Conservation (phyloP, 2,888 invertebrate genomes). For the Erynnis tages region DNA sequence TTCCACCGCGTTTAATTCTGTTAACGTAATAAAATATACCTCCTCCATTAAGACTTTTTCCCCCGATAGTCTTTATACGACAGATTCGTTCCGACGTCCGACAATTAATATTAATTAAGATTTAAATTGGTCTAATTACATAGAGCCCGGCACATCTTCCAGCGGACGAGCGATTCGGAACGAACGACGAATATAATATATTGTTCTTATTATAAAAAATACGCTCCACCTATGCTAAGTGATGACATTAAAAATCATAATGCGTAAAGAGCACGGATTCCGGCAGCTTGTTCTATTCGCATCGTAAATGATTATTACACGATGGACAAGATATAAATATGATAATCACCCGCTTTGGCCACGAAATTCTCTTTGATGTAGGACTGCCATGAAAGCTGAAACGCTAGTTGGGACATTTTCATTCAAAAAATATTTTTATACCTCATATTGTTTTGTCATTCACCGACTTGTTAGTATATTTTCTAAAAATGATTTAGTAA, state of each 20-base stretch:
- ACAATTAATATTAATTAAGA: constrained; percentile 82
- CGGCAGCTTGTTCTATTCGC: constrained; percentile 8
- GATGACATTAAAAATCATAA: constrained; percentile 15
- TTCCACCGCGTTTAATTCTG: constrained; percentile 35
- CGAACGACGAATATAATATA: constrained; percentile 47
- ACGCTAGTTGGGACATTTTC: no score
- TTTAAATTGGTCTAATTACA: constrained; percentile 82
- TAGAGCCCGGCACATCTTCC: constrained; percentile 71
- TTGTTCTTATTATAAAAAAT: constrained; percentile 24
- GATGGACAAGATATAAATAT: constrained; percentile 10
- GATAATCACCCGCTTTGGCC: background rate
- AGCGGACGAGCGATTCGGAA: constrained; percentile 58
- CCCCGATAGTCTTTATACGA: constrained; percentile 66
- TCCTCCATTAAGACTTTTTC: constrained; percentile 54
- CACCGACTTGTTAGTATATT: no score
- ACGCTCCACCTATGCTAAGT: constrained; percentile 4
- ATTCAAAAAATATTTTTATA: no score
- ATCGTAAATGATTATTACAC: constrained; percentile 6
- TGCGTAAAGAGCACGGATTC: constrained; percentile 16
- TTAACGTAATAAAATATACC: constrained; percentile 49
- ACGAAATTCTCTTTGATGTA: background rate
- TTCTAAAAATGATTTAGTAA: no score
- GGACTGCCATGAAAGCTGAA: no score
- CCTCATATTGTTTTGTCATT: no score
- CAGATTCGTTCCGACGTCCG: constrained; percentile 78